These are phyloP conservation scores for Dysmachus trigonus DNA, from an alignment of 2,888 invertebrate genomes.

Conservation along the genomic window DNA sequence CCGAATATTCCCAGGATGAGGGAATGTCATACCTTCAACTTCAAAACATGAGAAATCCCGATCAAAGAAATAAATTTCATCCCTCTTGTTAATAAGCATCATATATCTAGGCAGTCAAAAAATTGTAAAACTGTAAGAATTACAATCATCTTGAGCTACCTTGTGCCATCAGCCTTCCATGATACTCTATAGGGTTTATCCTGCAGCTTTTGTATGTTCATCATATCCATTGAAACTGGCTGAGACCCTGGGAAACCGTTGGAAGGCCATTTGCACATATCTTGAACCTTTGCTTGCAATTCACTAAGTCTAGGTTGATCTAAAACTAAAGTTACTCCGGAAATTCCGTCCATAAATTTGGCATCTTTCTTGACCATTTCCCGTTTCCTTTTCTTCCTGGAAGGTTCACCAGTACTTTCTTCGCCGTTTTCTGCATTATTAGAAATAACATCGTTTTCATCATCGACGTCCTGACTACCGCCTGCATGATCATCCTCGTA, in stretches of 20 bases:
- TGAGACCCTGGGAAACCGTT: constrained; percentile 95
- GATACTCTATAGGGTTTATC: constrained; percentile 93
- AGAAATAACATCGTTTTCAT: constrained; percentile 47
- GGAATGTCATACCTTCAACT: constrained; percentile 83
- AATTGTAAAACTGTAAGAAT: neutral
- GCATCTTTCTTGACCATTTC: constrained; percentile 72
- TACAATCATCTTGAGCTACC: constrained; percentile 66
- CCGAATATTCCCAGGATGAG: constrained; percentile 75
- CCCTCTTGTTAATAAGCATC: constrained; percentile 90
- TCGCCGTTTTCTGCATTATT: neutral
- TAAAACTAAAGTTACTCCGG: constrained; percentile 77
- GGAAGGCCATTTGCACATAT: constrained; percentile 81
- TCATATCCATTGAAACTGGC: constrained; percentile 93
- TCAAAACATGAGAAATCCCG: constrained; percentile 92
- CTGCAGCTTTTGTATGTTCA: constrained; percentile 79
- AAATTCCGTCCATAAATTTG: constrained; percentile 86
- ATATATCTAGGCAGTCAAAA: constrained; percentile 74
- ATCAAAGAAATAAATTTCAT: constrained; percentile 93
- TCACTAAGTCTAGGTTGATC: constrained; percentile 70
- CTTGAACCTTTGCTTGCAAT: constrained; percentile 79
- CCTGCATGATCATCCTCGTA: constrained; percentile 45
- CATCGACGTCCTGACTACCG: constrained; percentile 37
- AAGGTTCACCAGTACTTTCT: constrained; percentile 15
- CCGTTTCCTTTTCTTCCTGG: constrained; percentile 65
- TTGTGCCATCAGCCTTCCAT: constrained; percentile 99